These are phyloP conservation scores for Porphyrio hochstetteri DNA, from an alignment of 2,113 vertebrate species.

Conservation along the genomic window DNA sequence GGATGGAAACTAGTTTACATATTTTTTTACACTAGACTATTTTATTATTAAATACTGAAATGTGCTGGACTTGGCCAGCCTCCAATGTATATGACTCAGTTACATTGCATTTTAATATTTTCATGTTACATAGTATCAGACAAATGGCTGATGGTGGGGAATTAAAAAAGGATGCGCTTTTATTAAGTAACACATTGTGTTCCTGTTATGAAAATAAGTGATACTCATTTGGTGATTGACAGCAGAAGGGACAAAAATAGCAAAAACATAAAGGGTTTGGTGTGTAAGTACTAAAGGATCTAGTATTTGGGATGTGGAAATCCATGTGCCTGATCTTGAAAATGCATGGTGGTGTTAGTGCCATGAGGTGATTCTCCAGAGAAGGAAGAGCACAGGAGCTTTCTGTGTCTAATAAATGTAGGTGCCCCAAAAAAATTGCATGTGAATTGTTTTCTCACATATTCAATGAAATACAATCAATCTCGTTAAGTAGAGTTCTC, in stretches of 20 bases:
- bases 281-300: not conserved
- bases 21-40: slow-evolving; percentile 70
- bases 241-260: not conserved
- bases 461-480: not conserved
- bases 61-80: slow-evolving; percentile 64
- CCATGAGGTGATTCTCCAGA: not conserved
- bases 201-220: slow-evolving; percentile 1
- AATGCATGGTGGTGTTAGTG: not conserved
- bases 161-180: slow-evolving; percentile 57
- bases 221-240: not conserved
- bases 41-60: slow-evolving; percentile 74
- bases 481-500: not conserved
- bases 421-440: not conserved
- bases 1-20: slow-evolving; percentile 71
- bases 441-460: not conserved
- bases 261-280: not conserved
- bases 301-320: not conserved
- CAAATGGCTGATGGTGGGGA: slow-evolving; percentile 47
- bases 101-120: slow-evolving; percentile 74
- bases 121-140: slow-evolving; percentile 58
- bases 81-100: slow-evolving; percentile 70
- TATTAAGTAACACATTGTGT: slow-evolving; percentile 23
- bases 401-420: not conserved
- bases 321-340: not conserved
- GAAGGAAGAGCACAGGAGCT: not conserved